Conservation (phyloP, 2,888 invertebrate species). For the Hyles lineata region DNA sequence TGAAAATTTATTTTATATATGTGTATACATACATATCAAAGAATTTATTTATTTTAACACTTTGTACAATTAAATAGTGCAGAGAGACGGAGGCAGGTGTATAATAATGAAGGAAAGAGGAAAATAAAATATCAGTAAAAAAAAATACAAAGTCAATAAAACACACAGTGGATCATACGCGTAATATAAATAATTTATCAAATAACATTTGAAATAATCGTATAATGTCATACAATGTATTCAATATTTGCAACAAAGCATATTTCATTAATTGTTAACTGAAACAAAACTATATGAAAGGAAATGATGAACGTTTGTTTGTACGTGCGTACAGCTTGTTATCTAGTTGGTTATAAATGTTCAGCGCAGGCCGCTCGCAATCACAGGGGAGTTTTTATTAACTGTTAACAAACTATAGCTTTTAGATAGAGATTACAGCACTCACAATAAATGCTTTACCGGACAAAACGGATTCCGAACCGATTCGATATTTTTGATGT, state of each 20-base stretch:
- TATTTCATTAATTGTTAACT: conserved; percentile 2
- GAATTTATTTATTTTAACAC: no score
- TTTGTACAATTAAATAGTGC: no score
- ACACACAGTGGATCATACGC: no score
- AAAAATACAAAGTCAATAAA: no score
- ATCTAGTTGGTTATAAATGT: conserved; percentile 36
- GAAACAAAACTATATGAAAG: neutral
- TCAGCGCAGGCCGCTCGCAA: conserved; percentile 31
- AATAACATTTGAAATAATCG: no score
- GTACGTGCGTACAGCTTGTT: conserved; percentile 31
- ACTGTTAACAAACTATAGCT: conserved; percentile 60
- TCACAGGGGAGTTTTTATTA: conserved; percentile 57
- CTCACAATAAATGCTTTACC: conserved; percentile 52
- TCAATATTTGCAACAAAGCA: neutral
- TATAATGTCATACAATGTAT: neutral
- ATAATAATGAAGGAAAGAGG: no score
- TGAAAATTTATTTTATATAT: no score
- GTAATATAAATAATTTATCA: no score
- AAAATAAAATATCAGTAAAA: no score
- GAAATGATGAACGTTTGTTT: conserved; percentile 9
- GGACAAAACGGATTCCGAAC: conserved; percentile 45
- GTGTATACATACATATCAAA: no score
- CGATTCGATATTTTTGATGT: conserved; percentile 46
- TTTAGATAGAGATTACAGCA: conserved; percentile 58
- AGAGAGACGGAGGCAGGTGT: no score